phyloP scores from a whole-genome alignment of 2,797 vertebrate genomes.

The Chiloscyllium punctatum region DNA sequence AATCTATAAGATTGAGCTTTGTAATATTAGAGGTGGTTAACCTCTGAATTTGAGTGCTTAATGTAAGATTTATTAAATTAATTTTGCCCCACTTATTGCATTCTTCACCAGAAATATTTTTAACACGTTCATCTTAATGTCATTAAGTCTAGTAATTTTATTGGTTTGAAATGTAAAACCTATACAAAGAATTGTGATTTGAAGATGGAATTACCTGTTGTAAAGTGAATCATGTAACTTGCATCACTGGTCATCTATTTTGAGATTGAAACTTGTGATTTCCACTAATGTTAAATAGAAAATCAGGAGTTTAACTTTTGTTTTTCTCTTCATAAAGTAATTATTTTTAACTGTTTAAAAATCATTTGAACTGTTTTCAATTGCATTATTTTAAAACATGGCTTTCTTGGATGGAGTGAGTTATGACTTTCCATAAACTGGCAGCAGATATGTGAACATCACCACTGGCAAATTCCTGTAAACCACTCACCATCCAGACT shows the following conservation, averaged over 20 bases:
- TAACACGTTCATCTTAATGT: not conserved
- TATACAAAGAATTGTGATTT: not conserved
- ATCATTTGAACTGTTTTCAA: conserved; percentile 34
- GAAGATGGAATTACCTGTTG: conserved; percentile 18
- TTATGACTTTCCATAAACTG: not conserved
- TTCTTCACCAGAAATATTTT: conserved; percentile 17
- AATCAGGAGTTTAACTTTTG: conserved; percentile 3
- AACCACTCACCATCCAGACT: too few relatives aligned
- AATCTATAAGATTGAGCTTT: not conserved
- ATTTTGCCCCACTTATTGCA: not conserved
- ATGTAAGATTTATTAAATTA: conserved; percentile 22
- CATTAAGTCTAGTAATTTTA: not conserved
- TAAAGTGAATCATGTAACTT: conserved; percentile 25
- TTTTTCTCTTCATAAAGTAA: not conserved
- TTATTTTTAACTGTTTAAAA: not conserved
- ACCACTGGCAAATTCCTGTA: too few relatives aligned
- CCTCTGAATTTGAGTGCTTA: not conserved
- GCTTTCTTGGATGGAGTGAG: too few relatives aligned
- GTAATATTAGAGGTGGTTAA: not conserved
- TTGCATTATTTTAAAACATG: not conserved
- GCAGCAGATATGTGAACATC: not conserved
- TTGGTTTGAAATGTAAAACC: conserved; percentile 26
- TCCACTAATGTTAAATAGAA: conserved; percentile 19
- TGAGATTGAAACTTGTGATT: conserved; percentile 24
- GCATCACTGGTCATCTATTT: not conserved